A percentile compares a stretch with the other conserved stretches of the same genome.
These are phyloP conservation scores for Myiagra hebetior DNA, from an alignment of 2,113 vertebrate species.

Conservation along the genomic window DNA sequence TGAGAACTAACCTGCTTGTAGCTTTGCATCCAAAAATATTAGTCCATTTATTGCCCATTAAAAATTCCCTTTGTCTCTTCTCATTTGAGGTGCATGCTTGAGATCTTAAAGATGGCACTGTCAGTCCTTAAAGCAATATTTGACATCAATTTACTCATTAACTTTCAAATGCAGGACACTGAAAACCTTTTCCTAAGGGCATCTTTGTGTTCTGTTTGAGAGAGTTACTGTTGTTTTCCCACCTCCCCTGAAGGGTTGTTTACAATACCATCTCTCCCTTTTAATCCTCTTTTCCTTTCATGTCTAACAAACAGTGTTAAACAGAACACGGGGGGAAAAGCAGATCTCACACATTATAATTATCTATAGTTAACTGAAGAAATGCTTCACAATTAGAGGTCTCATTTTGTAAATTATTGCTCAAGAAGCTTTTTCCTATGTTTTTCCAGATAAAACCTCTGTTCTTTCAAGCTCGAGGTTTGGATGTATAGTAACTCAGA, in stretches of 20 bases:
- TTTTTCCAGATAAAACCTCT: neutral
- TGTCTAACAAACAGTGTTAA: constrained; percentile 38
- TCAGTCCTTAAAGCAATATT: constrained; percentile 11
- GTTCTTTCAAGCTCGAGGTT: neutral
- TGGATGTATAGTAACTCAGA: neutral
- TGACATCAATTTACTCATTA: constrained; percentile 54
- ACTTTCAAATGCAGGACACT: constrained; percentile 49
- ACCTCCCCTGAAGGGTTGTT: constrained; percentile 40
- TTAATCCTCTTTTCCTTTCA: constrained; percentile 54
- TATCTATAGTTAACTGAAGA: constrained; percentile 10
- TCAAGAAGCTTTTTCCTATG: neutral
- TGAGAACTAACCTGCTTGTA: constrained; percentile 1
- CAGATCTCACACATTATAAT: constrained; percentile 34
- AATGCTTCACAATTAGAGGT: constrained; percentile 7
- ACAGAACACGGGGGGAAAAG: neutral
- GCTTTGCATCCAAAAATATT: constrained; percentile 27
- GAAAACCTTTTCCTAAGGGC: constrained; percentile 50
- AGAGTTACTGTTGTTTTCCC: constrained; percentile 49
- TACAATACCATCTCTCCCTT: constrained; percentile 32
- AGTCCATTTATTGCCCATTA: constrained; percentile 34
- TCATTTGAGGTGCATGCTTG: constrained; percentile 27
- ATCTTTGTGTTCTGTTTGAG: constrained; percentile 27
- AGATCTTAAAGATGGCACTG: constrained; percentile 37
- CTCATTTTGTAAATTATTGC: neutral
- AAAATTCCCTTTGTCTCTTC: constrained; percentile 42